Evolutionary conservation across 2,113 vertebrate genomes (phyloP).

Genomic region (Catharus minimus): DNA sequence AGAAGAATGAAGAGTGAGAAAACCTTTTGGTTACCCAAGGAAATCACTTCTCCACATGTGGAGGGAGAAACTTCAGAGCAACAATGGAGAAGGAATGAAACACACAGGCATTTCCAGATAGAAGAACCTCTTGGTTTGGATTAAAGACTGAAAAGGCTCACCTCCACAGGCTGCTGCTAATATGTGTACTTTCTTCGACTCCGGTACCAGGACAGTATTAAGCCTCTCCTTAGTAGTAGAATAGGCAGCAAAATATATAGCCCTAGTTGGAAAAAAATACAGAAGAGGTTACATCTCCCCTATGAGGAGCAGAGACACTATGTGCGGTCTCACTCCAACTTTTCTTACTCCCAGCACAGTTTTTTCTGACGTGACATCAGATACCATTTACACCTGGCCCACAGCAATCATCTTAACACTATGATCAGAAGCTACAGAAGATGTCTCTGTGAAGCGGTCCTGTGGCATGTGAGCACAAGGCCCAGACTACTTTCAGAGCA

Average conservation of each 20-base stretch:
- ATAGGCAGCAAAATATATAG: slow-evolving; percentile 73
- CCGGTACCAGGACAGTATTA: slow-evolving; percentile 46
- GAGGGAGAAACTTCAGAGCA: background rate
- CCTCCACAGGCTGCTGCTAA: slow-evolving; percentile 68
- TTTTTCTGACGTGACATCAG: background rate
- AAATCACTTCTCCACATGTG: background rate
- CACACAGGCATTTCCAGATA: background rate
- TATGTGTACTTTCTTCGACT: slow-evolving; percentile 69
- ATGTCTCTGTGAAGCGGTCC: background rate
- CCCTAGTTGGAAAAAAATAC: slow-evolving; percentile 39
- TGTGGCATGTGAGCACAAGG: background rate
- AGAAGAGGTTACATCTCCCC: background rate
- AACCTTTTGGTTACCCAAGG: background rate
- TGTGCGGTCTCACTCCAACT: background rate
- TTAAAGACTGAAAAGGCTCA: slow-evolving; percentile 10
- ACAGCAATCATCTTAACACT: background rate
- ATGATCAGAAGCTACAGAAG: background rate
- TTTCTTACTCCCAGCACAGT: background rate
- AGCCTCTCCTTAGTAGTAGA: slow-evolving; percentile 62
- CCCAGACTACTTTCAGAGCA: background rate
- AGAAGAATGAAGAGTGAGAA: background rate
- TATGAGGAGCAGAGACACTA: background rate
- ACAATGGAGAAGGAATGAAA: background rate
- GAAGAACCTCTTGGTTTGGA: background rate
- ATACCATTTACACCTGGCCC: background rate